Evolutionary conservation across 2,113 vertebrate species (phyloP).

Genomic region (Phyllopteryx taeniolatus): DNA sequence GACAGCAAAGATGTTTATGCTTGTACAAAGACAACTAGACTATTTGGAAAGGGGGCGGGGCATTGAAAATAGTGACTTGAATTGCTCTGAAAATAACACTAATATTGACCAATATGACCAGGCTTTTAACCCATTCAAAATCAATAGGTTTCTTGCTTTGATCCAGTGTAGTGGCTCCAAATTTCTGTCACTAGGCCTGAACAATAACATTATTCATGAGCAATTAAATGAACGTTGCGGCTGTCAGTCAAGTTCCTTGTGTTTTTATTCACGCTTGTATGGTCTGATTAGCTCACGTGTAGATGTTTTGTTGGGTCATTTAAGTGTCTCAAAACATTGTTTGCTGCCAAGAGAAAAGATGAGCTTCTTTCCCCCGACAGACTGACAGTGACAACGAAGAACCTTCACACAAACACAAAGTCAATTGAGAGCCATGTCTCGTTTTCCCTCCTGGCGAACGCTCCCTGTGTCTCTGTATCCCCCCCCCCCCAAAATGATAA

Average conservation of each 20-base stretch:
- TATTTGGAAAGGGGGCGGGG: neutral
- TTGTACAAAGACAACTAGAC: neutral
- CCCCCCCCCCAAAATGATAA: neutral
- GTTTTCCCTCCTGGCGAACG: neutral
- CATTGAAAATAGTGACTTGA: too few species aligned
- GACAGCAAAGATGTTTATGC: neutral
- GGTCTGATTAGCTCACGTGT: neutral
- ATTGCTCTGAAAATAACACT: too few species aligned
- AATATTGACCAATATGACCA: neutral
- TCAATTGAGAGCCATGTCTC: neutral
- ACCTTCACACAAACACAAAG: neutral
- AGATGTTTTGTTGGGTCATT: neutral
- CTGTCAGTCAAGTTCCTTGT: neutral
- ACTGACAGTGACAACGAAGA: neutral
- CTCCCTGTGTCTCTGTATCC: neutral
- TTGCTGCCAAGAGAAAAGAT: neutral
- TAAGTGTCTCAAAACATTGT: neutral
- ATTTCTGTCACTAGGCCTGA: neutral
- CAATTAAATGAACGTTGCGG: neutral
- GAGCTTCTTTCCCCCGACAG: neutral
- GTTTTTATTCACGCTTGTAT: neutral
- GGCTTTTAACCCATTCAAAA: neutral
- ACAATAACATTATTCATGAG: neutral
- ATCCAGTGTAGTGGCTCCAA: too few species aligned
- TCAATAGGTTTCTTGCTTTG: neutral